Evolutionary conservation across 1,140 invertebrate species (phyloP).

Genomic region (Musca domestica): DNA sequence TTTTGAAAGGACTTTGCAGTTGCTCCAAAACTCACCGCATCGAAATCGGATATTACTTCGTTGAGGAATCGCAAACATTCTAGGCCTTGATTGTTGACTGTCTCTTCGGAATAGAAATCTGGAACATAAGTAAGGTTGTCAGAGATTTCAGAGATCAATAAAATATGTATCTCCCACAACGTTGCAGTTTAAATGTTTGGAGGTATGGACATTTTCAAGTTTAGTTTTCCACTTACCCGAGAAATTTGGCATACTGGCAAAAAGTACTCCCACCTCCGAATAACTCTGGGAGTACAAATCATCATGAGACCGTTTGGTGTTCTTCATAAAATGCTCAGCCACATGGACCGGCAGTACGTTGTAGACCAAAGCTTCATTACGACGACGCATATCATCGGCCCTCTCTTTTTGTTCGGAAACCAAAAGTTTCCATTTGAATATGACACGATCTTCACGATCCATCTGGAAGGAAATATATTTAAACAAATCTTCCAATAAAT

Average conservation of each 20-base stretch:
- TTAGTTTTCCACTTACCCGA: conserved; percentile 58
- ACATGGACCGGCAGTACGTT: conserved; percentile 87
- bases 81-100: conserved; percentile 93
- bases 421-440: conserved; percentile 70
- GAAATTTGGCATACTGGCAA: conserved; percentile 95
- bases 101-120: conserved; percentile 95
- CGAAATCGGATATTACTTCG: conserved; percentile 97
- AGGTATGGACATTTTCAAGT: neutral
- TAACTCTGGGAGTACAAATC: conserved; percentile 93
- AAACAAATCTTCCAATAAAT: neutral
- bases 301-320: conserved; percentile 74
- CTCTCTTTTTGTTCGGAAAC: conserved; percentile 79
- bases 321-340: conserved; percentile 85
- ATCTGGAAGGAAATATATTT: conserved; percentile 56
- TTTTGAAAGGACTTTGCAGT: neutral
- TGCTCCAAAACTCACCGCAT: conserved; percentile 70
- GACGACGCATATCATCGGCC: conserved; percentile 78
- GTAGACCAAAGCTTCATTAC: conserved; percentile 87
- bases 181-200: too few relatives aligned
- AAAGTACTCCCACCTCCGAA: conserved; percentile 86
- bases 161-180: too few relatives aligned
- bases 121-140: too few relatives aligned
- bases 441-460: conserved; percentile 73
- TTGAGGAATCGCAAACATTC: conserved; percentile 95
- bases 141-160: too few relatives aligned